Conservation (phyloP, 2,113 vertebrate species). For the Lontra canadensis region DNA sequence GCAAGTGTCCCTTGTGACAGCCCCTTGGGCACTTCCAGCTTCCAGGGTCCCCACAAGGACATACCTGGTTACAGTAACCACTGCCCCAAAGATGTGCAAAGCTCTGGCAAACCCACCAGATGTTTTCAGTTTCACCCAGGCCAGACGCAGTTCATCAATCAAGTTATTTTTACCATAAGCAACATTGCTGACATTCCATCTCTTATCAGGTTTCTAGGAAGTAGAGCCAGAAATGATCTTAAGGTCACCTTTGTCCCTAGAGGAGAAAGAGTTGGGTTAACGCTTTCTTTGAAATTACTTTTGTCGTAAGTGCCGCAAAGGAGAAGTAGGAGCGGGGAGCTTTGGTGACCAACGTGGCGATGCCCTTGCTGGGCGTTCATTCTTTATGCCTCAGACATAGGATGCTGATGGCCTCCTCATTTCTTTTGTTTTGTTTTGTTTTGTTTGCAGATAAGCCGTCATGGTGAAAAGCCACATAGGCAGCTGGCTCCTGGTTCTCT, state of each 20-base stretch:
- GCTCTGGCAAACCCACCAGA: background rate
- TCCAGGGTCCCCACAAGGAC: background rate
- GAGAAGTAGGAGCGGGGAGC: background rate
- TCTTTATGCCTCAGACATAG: background rate
- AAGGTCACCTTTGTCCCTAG: background rate
- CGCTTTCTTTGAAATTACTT: background rate
- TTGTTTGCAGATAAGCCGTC: constrained; percentile 66
- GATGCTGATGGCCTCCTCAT: constrained; percentile 23
- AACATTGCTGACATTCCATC: background rate
- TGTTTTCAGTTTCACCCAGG: background rate
- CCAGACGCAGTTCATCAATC: background rate
- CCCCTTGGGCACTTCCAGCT: background rate
- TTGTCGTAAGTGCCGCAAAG: background rate
- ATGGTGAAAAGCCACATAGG: constrained; percentile 75
- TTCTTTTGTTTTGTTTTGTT: background rate
- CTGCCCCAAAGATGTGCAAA: background rate
- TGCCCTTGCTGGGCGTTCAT: background rate
- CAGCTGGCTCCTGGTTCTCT: constrained; percentile 78
- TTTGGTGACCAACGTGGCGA: fast-evolving
- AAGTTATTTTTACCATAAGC: background rate
- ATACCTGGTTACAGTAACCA: background rate
- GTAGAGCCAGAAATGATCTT: background rate
- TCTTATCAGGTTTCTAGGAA: background rate
- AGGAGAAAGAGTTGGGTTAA: background rate
- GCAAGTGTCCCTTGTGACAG: background rate